Conservation (phyloP, 2,113 vertebrate species). For the Indicator indicator region DNA sequence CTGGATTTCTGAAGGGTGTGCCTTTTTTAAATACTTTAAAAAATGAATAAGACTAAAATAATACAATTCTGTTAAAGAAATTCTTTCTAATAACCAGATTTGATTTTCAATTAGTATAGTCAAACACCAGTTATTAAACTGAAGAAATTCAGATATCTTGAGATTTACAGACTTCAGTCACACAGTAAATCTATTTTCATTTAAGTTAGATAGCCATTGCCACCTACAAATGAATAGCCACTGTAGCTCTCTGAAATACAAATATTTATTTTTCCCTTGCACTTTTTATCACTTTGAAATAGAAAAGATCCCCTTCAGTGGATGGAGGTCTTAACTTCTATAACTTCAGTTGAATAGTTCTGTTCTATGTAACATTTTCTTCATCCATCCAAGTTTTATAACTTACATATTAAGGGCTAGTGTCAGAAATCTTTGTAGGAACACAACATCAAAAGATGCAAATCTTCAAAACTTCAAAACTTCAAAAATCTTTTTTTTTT, state of each 20-base stretch:
- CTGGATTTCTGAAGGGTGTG: not conserved
- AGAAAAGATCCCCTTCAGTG: not conserved
- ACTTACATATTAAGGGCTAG: conserved; percentile 26
- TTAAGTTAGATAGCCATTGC: not conserved
- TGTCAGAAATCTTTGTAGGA: conserved; percentile 45
- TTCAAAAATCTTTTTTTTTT: not conserved
- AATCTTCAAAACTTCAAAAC: too few relatives aligned
- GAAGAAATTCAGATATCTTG: not conserved
- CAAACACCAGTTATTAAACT: not conserved
- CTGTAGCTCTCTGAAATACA: not conserved
- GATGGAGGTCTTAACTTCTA: not conserved
- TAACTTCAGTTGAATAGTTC: not conserved
- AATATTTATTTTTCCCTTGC: not conserved
- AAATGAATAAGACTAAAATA: not conserved
- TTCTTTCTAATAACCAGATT: not conserved
- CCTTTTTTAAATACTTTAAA: not conserved
- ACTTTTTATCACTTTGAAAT: not conserved
- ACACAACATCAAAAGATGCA: conserved; percentile 16
- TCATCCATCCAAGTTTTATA: conserved; percentile 2
- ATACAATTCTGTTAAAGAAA: not conserved
- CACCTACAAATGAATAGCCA: not conserved
- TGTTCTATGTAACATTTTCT: not conserved
- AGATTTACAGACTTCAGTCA: not conserved
- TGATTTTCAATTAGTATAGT: not conserved
- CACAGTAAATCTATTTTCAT: not conserved